phyloP scores from a whole-genome alignment of 2,888 invertebrate genomes.

The Cantharis lateralis region DNA sequence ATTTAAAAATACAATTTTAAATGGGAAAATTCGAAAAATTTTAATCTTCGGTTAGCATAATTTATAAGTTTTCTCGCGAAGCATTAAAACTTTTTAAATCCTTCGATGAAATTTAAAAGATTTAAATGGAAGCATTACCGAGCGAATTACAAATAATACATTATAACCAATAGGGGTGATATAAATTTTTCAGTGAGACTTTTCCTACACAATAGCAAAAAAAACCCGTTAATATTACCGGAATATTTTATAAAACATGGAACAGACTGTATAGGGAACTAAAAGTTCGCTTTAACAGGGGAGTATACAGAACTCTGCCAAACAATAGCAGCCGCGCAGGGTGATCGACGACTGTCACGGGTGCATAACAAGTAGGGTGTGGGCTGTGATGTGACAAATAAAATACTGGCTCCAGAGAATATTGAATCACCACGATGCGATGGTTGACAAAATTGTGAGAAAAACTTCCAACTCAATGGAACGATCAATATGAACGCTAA shows the following conservation, averaged over 20 bases:
- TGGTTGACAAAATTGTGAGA: background rate
- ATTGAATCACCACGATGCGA: background rate
- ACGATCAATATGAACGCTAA: background rate
- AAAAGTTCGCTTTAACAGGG: constrained; percentile 19
- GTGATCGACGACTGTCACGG: constrained; percentile 45
- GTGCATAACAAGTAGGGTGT: constrained; percentile 42
- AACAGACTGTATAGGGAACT: constrained; percentile 25
- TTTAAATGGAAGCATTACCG: background rate
- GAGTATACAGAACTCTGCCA: constrained; percentile 33
- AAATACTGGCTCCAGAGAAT: constrained; percentile 32
- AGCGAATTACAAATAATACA: background rate
- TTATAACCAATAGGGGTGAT: constrained; percentile 2
- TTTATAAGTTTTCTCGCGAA: background rate
- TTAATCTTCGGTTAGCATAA: background rate
- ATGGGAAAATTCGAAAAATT: background rate
- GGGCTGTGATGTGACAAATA: constrained; percentile 41
- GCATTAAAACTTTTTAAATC: background rate
- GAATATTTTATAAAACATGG: constrained; percentile 14
- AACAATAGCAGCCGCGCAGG: constrained; percentile 41
- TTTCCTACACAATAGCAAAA: constrained; percentile 2
- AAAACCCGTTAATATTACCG: constrained; percentile 18
- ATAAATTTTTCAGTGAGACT: constrained; percentile 1
- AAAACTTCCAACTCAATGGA: background rate
- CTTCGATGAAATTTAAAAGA: background rate
- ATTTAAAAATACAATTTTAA: background rate